Base-by-base conservation (phyloP, 2,113 vertebrate species). In the Seriola aureovittata region DNA sequence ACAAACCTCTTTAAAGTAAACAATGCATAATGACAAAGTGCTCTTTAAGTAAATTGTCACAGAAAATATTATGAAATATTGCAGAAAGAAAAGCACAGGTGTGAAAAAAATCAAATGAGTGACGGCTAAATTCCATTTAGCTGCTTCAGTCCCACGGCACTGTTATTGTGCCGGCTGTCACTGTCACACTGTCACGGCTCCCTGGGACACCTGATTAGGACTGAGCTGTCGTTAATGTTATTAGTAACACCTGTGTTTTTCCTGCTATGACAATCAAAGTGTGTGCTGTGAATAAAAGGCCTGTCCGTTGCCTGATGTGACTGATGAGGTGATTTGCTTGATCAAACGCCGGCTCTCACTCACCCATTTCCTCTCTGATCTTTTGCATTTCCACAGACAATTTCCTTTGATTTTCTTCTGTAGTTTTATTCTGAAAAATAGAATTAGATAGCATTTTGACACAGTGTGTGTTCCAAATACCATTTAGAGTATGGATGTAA, bases 341-440 rank as follows among this genome's bases (percentile, higher is more conserved):
- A 21, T 36, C 32, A 57, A 42, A 66, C 52, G 8, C 36, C 65
- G 16, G 0, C 32, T 50, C 5, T 19, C 81, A 96, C 98, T 97
- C 95, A 99, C 98, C 97, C 84, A 97, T 95, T 96, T 99, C 97
- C 87, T 98, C 95, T 94, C 92, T 96, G 94, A 98, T 96, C 89
- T 93, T 96, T 80, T 95, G 93, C 81, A 99, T 96, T 88, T 98
- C 96, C 62, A 93, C 17, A 29, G 89, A 95, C 89, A 99, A 90
- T 70, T 96, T 95, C 84, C 93, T 95, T 90, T 97, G 95, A 93
- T 96, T 97, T 91, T 95, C 95, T 86, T 97, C 94, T 81, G 96
- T 84, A 69, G 93, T 94, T 95, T 97, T 95, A 89, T 89, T 98
- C 98, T 99, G 96, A 91, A 94, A 93, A 81, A 57, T 0, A 7